A percentile compares a stretch with the other conserved stretches of the same genome.
These are phyloP conservation scores for Carassius carassius DNA, from an alignment of 2,113 vertebrate species.

Conservation along the genomic window DNA sequence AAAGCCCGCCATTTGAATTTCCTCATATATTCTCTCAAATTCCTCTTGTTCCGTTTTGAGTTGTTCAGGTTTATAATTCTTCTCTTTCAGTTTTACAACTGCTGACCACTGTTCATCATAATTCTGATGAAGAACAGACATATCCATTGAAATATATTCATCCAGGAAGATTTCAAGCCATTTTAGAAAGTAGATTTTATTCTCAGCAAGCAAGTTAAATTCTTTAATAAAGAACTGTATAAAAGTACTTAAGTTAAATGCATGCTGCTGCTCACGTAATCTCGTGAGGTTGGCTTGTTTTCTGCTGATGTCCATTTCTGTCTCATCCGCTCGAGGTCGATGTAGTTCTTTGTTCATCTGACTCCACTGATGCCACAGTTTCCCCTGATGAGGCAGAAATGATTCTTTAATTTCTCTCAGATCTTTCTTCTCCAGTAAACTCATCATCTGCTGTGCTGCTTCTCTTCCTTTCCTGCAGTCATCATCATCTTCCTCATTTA, in stretches of 20 bases:
- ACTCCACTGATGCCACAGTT: too few species aligned
- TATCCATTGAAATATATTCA: not conserved
- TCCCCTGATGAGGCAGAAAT: too few species aligned
- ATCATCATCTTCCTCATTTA: not conserved
- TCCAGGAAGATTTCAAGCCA: not conserved
- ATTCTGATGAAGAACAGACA: not conserved
- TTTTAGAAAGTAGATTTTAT: not conserved
- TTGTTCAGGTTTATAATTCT: not conserved
- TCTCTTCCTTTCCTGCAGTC: not conserved
- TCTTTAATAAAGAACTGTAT: not conserved
- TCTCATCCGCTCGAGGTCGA: too few species aligned
- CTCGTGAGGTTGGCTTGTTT: not conserved
- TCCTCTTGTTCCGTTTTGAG: conserved; percentile 54
- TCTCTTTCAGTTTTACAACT: conserved; percentile 48
- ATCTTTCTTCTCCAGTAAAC: too few species aligned
- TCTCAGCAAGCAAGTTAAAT: not conserved
- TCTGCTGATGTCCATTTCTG: not conserved
- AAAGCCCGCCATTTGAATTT: conserved; percentile 61
- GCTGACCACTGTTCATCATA: not conserved
- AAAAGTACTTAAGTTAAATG: not conserved
- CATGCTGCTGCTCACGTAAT: not conserved
- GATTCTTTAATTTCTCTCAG: too few species aligned
- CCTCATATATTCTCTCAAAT: conserved; percentile 61
- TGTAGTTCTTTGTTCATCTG: too few species aligned
- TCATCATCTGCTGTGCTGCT: too few species aligned